Base-by-base conservation (phyloP, 2,113 vertebrate genomes). In the Lasiurus borealis region DNA sequence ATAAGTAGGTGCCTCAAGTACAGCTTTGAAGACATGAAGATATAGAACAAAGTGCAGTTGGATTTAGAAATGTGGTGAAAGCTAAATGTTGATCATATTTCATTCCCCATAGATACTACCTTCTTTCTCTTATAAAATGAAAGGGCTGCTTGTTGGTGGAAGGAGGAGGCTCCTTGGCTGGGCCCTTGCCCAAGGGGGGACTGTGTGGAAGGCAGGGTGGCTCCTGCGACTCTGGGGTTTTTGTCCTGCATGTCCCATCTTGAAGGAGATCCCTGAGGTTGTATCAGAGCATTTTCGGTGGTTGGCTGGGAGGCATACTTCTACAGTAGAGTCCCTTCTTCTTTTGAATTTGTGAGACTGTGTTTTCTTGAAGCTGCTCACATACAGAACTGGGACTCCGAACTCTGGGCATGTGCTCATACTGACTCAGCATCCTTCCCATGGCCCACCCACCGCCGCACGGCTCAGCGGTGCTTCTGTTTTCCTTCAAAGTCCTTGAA, bases 291-390 rank as follows among this genome's bases (percentile, higher is more conserved):
- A 57, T 96, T 93, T 90, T 36, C 18, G 86, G 78, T 16, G 0
- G 88, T 0, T 0, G 66, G 44, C 21, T n/a, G n/a, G n/a, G n/a
- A n/a, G n/a, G n/a, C n/a, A n/a, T n/a, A n/a, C n/a, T n/a, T n/a
- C n/a, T n/a, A n/a, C n/a, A n/a, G n/a, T n/a, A n/a, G n/a, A n/a
- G n/a, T n/a, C n/a, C n/a, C n/a, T n/a, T n/a, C n/a, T 73, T 95
- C 81, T 8, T 78, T 9, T 19, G 68, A 94, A 77, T 85, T 96
- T 0, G n/a, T n/a, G 94, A 93, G 91, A 76, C 80, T 97, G 73
- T 95, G 77, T 89, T 95, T 93, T 88, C 95, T 95, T 34, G 85
- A 93, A 97, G 44, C 72, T 92, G 95, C 96, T 97, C 96, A 96
- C 90, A 36, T 93, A 93, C 78, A 59, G 80, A 97, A 95, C 95